Conservation (phyloP, 2,113 vertebrate species). For the Brienomyrus brachyistius region DNA sequence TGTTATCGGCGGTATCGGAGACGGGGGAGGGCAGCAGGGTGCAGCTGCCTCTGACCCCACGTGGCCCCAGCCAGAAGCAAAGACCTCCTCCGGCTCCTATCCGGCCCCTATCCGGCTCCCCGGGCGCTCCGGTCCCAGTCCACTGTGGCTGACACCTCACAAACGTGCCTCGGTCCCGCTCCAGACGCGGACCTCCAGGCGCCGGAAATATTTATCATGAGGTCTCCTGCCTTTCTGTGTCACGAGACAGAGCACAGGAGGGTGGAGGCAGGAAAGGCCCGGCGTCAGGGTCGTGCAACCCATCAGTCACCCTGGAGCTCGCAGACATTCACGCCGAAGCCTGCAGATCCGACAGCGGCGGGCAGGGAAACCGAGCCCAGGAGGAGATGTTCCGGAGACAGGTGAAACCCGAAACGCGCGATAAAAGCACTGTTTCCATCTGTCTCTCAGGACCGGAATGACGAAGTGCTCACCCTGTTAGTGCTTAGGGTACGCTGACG, state of each 20-base stretch:
- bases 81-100: neutral
- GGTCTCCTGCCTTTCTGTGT: neutral
- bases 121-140: neutral
- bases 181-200: neutral
- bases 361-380: neutral
- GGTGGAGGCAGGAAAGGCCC: neutral
- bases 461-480: constrained; percentile 6
- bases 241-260: neutral
- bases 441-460: constrained; percentile 42
- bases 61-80: neutral
- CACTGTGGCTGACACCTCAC: neutral
- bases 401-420: neutral
- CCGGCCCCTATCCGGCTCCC: neutral
- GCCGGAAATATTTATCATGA: neutral
- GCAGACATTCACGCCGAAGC: neutral
- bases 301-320: neutral
- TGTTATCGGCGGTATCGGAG: constrained; percentile 22
- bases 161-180: neutral
- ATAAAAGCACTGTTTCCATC: constrained; percentile 47
- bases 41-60: constrained; percentile 43
- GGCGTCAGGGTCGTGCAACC: neutral
- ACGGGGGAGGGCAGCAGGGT: neutral
- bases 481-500: neutral
- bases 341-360: neutral
- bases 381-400: neutral